Evolutionary conservation across 2,888 invertebrate species (phyloP).

Genomic region (Hololepta plana): DNA sequence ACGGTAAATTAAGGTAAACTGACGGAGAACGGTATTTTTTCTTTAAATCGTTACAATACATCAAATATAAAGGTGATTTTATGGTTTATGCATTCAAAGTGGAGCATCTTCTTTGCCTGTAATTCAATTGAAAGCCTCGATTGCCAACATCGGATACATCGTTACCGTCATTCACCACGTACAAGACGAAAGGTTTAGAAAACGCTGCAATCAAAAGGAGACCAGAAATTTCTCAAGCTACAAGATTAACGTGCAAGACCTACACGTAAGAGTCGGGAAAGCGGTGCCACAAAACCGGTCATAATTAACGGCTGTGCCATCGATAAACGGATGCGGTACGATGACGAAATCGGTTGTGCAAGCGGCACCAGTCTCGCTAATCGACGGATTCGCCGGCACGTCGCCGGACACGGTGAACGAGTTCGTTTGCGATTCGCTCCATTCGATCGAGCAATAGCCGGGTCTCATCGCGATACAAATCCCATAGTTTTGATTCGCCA

Average conservation of each 20-base stretch:
- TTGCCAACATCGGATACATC: constrained; percentile 49
- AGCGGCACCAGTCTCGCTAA: constrained; percentile 39
- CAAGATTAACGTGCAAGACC: too few relatives aligned
- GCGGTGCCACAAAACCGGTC: constrained; percentile 65
- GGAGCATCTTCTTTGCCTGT: constrained; percentile 49
- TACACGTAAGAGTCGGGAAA: constrained; percentile 44
- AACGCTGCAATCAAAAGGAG: constrained; percentile 35
- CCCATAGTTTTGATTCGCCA: constrained; percentile 50
- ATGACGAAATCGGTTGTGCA: constrained; percentile 60
- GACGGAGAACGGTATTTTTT: too few relatives aligned
- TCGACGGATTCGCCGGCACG: constrained; percentile 8
- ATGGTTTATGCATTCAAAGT: too few relatives aligned
- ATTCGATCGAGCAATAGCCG: constrained; percentile 55
- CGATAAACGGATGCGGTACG: constrained; percentile 44
- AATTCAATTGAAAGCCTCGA: constrained; percentile 56
- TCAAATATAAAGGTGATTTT: too few relatives aligned
- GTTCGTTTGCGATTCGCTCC: constrained; percentile 31
- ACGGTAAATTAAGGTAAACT: too few relatives aligned
- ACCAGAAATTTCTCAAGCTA: too few relatives aligned
- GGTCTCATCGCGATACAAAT: constrained; percentile 52
- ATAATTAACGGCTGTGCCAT: constrained; percentile 27
- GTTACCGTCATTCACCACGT: constrained; percentile 45
- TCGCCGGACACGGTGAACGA: constrained; percentile 58
- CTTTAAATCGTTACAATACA: too few relatives aligned
- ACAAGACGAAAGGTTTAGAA: constrained; percentile 53